Evolutionary conservation across 2,113 vertebrate genomes (phyloP).

Genomic region (Corythornis vintsioides): DNA sequence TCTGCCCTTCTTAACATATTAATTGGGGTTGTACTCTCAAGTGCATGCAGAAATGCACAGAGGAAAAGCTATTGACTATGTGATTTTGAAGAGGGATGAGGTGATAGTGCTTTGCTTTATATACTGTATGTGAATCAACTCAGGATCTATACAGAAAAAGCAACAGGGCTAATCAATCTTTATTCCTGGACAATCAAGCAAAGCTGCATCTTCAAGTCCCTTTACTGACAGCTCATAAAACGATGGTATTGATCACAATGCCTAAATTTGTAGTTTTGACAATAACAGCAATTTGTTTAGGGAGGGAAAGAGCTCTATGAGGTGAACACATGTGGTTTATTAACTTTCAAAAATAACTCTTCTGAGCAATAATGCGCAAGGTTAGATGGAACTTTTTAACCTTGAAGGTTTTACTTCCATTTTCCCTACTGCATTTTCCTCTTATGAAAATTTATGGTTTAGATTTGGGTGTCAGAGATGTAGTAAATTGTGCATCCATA

Average conservation of each 20-base stretch:
- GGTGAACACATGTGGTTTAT: conserved; percentile 14
- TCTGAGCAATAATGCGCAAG: background rate
- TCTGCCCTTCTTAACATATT: background rate
- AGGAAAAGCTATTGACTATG: conserved; percentile 8
- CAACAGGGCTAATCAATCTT: conserved; percentile 57
- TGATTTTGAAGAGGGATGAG: conserved; percentile 43
- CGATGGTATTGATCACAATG: conserved; percentile 48
- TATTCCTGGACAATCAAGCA: conserved; percentile 57
- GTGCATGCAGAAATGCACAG: background rate
- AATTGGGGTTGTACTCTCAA: background rate
- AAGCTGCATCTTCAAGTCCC: conserved; percentile 31
- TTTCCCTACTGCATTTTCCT: background rate
- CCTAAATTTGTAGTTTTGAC: conserved; percentile 68
- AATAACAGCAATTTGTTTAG: conserved; percentile 72
- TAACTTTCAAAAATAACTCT: conserved; percentile 42
- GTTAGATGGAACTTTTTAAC: background rate
- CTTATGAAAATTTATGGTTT: background rate
- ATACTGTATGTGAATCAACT: background rate
- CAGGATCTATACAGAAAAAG: background rate
- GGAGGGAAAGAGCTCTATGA: background rate
- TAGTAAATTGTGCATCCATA: background rate
- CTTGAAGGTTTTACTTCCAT: background rate
- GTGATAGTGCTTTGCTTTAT: background rate
- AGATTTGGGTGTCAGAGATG: background rate
- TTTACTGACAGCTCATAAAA: conserved; percentile 54